phyloP scores from a whole-genome alignment of 2,888 invertebrate genomes.

The Cheilosia vulpina region DNA sequence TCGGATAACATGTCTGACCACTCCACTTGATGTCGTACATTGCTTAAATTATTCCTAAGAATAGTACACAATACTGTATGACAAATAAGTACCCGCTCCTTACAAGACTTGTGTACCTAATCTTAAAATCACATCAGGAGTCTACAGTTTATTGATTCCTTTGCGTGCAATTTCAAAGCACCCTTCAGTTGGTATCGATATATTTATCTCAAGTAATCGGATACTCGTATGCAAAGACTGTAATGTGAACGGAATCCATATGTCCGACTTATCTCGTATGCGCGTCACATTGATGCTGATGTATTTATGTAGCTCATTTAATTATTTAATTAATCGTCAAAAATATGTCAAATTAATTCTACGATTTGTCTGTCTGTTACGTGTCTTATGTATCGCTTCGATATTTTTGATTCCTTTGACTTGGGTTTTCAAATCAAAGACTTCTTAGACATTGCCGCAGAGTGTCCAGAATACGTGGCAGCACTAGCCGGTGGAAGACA shows the following conservation, averaged over 20 bases:
- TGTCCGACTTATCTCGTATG: conserved; percentile 21
- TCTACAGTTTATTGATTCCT: not conserved
- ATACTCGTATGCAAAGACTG: conserved; percentile 77
- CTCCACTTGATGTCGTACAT: not conserved
- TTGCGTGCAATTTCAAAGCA: not conserved
- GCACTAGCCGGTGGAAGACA: conserved; percentile 54
- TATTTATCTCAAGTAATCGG: too few relatives aligned
- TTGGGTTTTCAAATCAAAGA: conserved; percentile 67
- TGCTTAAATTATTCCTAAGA: not conserved
- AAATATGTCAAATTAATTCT: conserved; percentile 75
- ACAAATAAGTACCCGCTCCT: not conserved
- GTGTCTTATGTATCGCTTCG: conserved; percentile 67
- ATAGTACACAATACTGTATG: not conserved
- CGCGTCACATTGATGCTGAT: conserved; percentile 57
- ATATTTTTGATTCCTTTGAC: conserved; percentile 53
- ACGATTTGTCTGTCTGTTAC: conserved; percentile 71
- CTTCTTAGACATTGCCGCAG: conserved; percentile 65
- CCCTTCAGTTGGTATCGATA: not conserved
- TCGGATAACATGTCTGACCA: conserved; percentile 1
- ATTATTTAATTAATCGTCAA: conserved; percentile 75
- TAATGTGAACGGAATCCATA: conserved; percentile 68
- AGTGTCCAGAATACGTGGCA: conserved; percentile 49
- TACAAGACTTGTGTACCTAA: not conserved
- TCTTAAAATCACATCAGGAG: not conserved
- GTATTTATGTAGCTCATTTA: conserved; percentile 71